A percentile compares a stretch with the other conserved stretches of the same genome.
Evolutionary conservation across 2,113 vertebrate genomes (phyloP).

Genomic region (Podarcis muralis): DNA sequence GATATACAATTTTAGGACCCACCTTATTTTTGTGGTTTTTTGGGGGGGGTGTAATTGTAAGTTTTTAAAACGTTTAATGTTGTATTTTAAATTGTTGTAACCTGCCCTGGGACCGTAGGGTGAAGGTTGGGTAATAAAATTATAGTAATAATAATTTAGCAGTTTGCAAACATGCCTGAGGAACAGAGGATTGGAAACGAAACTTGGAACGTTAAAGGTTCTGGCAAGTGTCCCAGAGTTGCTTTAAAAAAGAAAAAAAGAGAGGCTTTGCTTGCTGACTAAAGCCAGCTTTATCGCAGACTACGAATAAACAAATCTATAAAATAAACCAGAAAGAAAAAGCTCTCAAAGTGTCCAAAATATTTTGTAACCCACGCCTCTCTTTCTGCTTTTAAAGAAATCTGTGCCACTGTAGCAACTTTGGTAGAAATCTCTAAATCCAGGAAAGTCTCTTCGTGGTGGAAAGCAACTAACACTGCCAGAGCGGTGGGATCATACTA

Average conservation of each 20-base stretch:
- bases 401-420: neutral
- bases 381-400: neutral
- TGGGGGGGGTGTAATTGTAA: too few species aligned
- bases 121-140: too few species aligned
- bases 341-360: too few species aligned
- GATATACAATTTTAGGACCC: too few species aligned
- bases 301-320: neutral
- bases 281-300: neutral
- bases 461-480: neutral
- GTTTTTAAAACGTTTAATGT: too few species aligned
- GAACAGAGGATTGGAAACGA: neutral
- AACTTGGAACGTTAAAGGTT: neutral
- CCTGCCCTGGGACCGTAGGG: too few species aligned
- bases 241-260: neutral
- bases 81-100: too few species aligned
- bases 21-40: too few species aligned
- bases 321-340: too few species aligned
- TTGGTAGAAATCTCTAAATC: neutral
- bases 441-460: neutral
- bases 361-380: too few species aligned
- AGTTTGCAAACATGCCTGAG: neutral
- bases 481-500: neutral
- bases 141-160: neutral
- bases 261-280: neutral
- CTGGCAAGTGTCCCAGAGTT: neutral